Base-by-base conservation (phyloP, 2,888 invertebrate species). In the Hydroisotoma schaefferi region DNA sequence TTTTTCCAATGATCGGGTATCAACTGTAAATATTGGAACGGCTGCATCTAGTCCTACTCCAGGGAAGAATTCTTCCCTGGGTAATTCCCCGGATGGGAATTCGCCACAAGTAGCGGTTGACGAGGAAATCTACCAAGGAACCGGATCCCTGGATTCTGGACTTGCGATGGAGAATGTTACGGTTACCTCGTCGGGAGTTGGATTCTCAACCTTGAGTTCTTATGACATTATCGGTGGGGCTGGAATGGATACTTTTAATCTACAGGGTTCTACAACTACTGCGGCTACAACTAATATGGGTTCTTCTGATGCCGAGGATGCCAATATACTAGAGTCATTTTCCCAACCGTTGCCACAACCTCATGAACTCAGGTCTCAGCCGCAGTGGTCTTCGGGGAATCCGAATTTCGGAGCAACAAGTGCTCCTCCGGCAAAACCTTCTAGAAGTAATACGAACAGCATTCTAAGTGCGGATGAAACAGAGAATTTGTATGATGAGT, bases 1-100 rank as follows among this genome's bases (percentile, higher is more conserved):
- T 8, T 70, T 70, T 44, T 54, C 64, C 12, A 70, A 70, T 51
- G 70, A 70, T 48, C 37, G 70, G 15, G 63, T 64, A 18, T 68
- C 68, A 12, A 53, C 61, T 4, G 55, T 65, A 15, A 65, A 61
- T 43, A 62, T 65, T 26, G 60, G 54, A 10, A 43, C 40, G 26
- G 27, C 33, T 44, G 33, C 44, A 27, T 0, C n/a, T n/a, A n/a
- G n/a, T n/a, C n/a, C n/a, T n/a, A n/a, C n/a, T n/a, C n/a, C n/a
- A n/a, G n/a, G 46, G 40, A n/a, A 23, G 23, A 12, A 12, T 25
- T 25, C 10, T 15, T 2, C n/a, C n/a, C 18, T 15, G 20, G 6
- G 10, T 25, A n/a, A 38, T 23, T 25, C 23, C 38, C 2, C 2
- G 4, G 12, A 58, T 49, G 25, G 55, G 59, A 28, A 59, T 47